A percentile compares a stretch with the other conserved stretches of the same genome.
Evolutionary conservation across 2,113 vertebrate genomes (phyloP).

Genomic region (Glaucomys volans): DNA sequence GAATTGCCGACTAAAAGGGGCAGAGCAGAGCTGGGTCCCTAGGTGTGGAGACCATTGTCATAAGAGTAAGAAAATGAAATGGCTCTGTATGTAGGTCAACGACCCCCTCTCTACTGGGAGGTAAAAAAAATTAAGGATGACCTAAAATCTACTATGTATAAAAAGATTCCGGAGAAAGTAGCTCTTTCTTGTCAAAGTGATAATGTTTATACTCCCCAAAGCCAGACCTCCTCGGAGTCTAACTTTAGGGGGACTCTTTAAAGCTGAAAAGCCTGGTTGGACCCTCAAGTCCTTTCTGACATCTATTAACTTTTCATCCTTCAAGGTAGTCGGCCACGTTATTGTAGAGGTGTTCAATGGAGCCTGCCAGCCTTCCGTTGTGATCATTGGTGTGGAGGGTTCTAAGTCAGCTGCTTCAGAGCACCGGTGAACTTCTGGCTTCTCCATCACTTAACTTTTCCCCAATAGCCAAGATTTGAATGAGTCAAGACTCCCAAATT

Average conservation of each 20-base stretch:
- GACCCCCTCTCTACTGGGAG: slow-evolving; percentile 87
- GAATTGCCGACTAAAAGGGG: slow-evolving; percentile 86
- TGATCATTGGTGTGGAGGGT: slow-evolving; percentile 71
- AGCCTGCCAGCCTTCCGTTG: slow-evolving; percentile 62
- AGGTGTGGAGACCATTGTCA: slow-evolving; percentile 88
- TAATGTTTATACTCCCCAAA: slow-evolving; percentile 86
- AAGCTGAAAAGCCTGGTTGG: slow-evolving; percentile 82
- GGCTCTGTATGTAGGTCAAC: slow-evolving; percentile 88
- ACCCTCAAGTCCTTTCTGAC: slow-evolving; percentile 84
- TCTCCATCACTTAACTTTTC: background rate
- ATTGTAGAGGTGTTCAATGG: slow-evolving; percentile 78
- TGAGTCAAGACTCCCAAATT: slow-evolving; percentile 14
- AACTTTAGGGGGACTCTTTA: slow-evolving; percentile 86
- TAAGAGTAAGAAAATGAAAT: slow-evolving; percentile 86
- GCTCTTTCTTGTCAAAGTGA: slow-evolving; percentile 86
- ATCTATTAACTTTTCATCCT: slow-evolving; percentile 87
- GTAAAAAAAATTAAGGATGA: slow-evolving; percentile 89
- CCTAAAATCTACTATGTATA: slow-evolving; percentile 87
- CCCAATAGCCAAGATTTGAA: background rate
- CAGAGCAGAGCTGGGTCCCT: slow-evolving; percentile 84
- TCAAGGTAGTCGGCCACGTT: slow-evolving; percentile 78
- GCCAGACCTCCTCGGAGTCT: slow-evolving; percentile 85
- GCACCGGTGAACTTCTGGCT: slow-evolving; percentile 28
- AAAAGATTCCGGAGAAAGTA: slow-evolving; percentile 82
- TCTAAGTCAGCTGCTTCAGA: slow-evolving; percentile 59